Base-by-base conservation (phyloP, 2,113 vertebrate species). In the Microcebus murinus region DNA sequence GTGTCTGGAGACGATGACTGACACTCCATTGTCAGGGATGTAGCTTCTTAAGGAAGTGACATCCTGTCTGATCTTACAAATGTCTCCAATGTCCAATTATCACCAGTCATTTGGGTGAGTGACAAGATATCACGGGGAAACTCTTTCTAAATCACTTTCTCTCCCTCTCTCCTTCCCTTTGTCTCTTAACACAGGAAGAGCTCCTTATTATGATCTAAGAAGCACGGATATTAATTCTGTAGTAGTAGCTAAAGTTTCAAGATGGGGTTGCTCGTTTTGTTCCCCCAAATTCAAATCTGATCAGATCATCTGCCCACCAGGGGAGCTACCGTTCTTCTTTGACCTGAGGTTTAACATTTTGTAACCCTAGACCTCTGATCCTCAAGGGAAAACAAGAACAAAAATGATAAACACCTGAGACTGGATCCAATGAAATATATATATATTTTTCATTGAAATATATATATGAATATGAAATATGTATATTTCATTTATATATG, bases 81-180 rank as follows among this genome's bases (percentile, higher is more conserved):
- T 27, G 12, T 97, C 98, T 98, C 98, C 86, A 70, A 70, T 98
- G 98, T 97, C 97, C 97, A 98, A 98, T 98, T 99, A 98, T 98
- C 98, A 98, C 98, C 97, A 98, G 79, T 81, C 97, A 95, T 98
- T 98, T 98, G 96, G 97, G 93, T 98, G 98, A 98, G 96, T 98
- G 98, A 98, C 98, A 98, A 98, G 96, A 39, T 95, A 97, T 95
- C 97, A 98, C 97, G 96, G 63, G 36, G n/a, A 95, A 96, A 92
- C 86, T 97, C 97, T 97, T 98, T 97, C 82, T 71, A 97, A 94
- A 97, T 87, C 96, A 92, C 95, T 98, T 97, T 93, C 82, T 55
- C 91, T 95, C 85, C 67, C 85, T 97, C 90, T 96, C 59, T 92
- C 86, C 61, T 85, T 97, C 97, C 34, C 55, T 76, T 98, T 96